Conservation (phyloP, 2,113 vertebrate genomes). For the Macrotus californicus region DNA sequence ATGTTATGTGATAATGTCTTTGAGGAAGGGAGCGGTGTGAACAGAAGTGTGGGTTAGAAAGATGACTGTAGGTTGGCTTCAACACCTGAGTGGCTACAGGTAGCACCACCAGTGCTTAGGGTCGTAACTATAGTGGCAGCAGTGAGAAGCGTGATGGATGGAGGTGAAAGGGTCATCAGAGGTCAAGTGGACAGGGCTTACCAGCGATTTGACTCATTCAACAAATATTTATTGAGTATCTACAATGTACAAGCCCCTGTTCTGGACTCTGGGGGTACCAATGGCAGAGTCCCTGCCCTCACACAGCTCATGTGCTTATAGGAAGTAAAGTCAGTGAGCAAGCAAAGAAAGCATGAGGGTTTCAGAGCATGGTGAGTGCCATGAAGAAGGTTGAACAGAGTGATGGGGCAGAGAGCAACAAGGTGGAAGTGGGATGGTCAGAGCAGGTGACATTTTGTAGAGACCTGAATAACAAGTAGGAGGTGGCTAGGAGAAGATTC, state of each 20-base stretch:
- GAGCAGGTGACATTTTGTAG: not conserved
- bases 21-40: not conserved
- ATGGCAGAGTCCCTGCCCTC: not conserved
- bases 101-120: accelerated
- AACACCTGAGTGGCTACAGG: not conserved
- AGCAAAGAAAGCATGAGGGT: too few species aligned
- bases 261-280: not conserved
- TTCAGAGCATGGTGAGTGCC: not conserved
- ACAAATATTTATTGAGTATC: not conserved
- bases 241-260: not conserved
- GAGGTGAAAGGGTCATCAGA: not conserved
- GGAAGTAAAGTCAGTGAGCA: not conserved
- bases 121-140: not conserved
- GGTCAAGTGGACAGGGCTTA: not conserved
- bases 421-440: not conserved
- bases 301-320: not conserved
- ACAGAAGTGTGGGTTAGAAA: not conserved
- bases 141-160: not conserved
- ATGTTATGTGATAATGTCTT: too few species aligned
- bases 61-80: too few species aligned
- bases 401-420: not conserved
- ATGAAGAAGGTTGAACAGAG: not conserved
- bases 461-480: not conserved
- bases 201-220: not conserved
- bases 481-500: not conserved